Base-by-base conservation (phyloP, 1,140 invertebrate species). In the Galleria mellonella region DNA sequence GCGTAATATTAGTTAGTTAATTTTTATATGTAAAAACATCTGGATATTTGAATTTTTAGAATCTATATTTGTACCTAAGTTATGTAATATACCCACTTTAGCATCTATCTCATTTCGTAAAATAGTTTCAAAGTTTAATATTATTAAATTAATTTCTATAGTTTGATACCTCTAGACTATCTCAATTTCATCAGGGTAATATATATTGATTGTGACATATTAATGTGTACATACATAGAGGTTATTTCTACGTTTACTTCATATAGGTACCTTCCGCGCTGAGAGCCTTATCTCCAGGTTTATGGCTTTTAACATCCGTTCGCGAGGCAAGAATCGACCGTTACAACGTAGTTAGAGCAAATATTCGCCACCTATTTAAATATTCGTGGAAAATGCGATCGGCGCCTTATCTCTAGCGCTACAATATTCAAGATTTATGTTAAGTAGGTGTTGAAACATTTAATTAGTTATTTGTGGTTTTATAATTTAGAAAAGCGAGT, bases 281-380 rank as follows among this genome's bases (percentile, higher is more conserved):
- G 32, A 39, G 41, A 39, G 41, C 47, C 57, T 59, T 65, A 65
- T 64, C 61, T 58, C 31, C 32, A 45, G 43, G 40, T 57, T 62
- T 58, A 65, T 61, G 55, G 54, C 32, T 42, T 30, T 32, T 54
- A 55, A 41, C 51, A 58, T 62, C 62, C 58, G 54, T 55, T 58
- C 39, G 41, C 47, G 54, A 47, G 50, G 51, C 47, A 57, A 39
- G 33, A 50, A 65, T 61, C 43, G 55, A 51, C 51, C 51, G 47
- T 62, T 62, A 57, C 54, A 52, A 53, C 51, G 49, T 51, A 55
- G 42, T 65, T 55, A 65, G 28, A 55, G 39, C 45, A 47, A 48
- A 54, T 50, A 51, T 55, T 51, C 50, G 49, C 42, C 37, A 55
- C 33, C 39, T 54, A 49, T 58, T 62, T 55, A 52, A 58, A 58